Percentiles rank a stretch among this genome's conserved stretches.
Evolutionary conservation across 2,113 vertebrate genomes (phyloP).

Genomic region (Laticauda colubrina): DNA sequence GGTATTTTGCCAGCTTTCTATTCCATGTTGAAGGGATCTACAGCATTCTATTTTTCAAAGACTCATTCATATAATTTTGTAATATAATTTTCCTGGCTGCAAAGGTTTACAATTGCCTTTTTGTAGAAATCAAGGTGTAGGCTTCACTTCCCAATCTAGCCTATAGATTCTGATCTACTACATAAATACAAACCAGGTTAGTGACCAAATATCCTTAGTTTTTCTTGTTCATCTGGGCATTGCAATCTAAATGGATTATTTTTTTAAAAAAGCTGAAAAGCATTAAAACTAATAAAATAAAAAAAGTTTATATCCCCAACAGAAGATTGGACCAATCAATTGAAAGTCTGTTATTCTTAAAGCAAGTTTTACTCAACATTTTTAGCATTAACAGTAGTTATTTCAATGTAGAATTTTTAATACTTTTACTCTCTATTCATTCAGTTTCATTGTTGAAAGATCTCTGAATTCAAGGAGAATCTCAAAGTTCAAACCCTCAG

Average conservation of each 20-base stretch:
- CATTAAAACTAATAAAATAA: background rate
- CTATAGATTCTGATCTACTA: background rate
- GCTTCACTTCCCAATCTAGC: background rate
- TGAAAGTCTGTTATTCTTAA: background rate
- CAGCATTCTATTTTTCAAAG: background rate
- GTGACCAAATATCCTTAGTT: background rate
- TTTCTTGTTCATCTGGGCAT: background rate
- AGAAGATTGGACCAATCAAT: background rate
- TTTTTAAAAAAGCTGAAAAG: background rate
- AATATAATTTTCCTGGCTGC: background rate
- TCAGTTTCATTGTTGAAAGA: background rate
- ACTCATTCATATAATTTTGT: background rate
- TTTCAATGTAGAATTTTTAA: background rate
- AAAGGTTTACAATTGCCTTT: background rate
- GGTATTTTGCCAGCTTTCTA: background rate
- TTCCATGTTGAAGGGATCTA: background rate
- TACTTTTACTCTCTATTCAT: background rate
- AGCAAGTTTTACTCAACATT: background rate
- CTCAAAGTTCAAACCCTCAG: background rate
- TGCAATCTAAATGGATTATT: background rate
- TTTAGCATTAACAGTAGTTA: background rate
- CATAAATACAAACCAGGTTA: background rate
- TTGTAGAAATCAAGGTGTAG: background rate
- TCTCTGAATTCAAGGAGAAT: background rate
- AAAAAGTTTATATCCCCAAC: background rate